Percentiles rank a stretch among this genome's conserved stretches.
These are phyloP conservation scores for Microhierax caerulescens DNA, from an alignment of 2,797 vertebrate genomes.

Conservation along the genomic window DNA sequence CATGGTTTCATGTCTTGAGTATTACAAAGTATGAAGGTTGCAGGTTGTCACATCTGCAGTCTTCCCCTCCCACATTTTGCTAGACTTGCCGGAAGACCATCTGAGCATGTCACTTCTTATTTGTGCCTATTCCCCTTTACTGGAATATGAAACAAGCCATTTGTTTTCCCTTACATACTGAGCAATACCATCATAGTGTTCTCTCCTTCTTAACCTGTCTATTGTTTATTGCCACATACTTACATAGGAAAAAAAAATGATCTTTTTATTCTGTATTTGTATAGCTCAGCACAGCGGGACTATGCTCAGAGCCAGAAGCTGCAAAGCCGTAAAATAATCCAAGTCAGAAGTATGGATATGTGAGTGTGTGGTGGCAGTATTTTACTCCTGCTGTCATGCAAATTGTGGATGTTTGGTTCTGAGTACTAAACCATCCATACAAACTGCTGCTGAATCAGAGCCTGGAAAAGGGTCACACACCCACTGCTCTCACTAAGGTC, in stretches of 20 bases:
- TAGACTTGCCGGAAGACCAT: neutral
- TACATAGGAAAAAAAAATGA: neutral
- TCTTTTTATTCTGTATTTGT: neutral
- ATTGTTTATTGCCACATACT: neutral
- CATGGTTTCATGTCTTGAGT: neutral
- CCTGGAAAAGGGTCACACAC: neutral
- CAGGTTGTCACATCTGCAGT: neutral
- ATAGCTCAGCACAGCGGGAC: neutral
- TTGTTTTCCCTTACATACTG: neutral
- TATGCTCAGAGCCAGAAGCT: neutral
- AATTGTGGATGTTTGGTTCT: neutral
- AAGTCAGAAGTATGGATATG: neutral
- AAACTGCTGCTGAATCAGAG: neutral
- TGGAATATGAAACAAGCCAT: neutral
- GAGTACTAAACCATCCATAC: neutral
- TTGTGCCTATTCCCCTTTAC: neutral
- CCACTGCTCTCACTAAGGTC: neutral
- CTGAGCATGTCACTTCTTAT: neutral
- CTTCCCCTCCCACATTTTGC: neutral
- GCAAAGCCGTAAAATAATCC: neutral
- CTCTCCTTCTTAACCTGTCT: neutral
- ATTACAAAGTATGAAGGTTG: neutral
- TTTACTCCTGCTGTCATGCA: neutral
- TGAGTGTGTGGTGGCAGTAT: neutral
- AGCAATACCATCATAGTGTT: accelerated